These are phyloP conservation scores for Lacanobia wlatinum DNA, from an alignment of 2,888 invertebrate genomes.

Conservation along the genomic window DNA sequence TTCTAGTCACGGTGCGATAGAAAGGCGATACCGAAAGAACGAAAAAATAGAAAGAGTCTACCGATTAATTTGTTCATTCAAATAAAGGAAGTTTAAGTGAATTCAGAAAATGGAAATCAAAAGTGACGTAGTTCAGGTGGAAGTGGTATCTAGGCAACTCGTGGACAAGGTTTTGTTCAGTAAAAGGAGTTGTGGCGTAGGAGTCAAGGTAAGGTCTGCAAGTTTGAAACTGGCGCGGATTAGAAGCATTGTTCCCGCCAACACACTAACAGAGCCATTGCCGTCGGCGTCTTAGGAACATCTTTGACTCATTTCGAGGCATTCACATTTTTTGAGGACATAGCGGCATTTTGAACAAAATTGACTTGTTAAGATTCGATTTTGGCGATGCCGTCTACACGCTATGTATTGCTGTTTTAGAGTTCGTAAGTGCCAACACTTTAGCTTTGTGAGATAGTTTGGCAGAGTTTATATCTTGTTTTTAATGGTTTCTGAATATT, in stretches of 20 bases:
- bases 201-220: conserved; percentile 90
- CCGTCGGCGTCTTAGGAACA: conserved; percentile 71
- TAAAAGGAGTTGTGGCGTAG: conserved; percentile 87
- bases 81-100: not conserved
- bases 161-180: conserved; percentile 80
- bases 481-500: not conserved
- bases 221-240: conserved; percentile 80
- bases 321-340: conserved; percentile 69
- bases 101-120: conserved; percentile 41
- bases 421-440: conserved; percentile 4
- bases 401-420: conserved; percentile 47
- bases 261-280: conserved; percentile 80
- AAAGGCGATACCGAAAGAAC: not conserved
- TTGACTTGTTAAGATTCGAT: conserved; percentile 65
- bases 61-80: not conserved
- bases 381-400: conserved; percentile 75
- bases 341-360: conserved; percentile 70
- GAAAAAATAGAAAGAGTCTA: too few species aligned
- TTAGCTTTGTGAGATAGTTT: conserved; percentile 15
- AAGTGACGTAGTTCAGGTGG: conserved; percentile 57
- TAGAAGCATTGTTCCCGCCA: conserved; percentile 88
- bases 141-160: conserved; percentile 65
- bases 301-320: conserved; percentile 72
- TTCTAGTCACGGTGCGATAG: not conserved
- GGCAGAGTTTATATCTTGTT: not conserved